Conservation (phyloP, 2,888 invertebrate genomes). For the Chrysina gloriosa region DNA sequence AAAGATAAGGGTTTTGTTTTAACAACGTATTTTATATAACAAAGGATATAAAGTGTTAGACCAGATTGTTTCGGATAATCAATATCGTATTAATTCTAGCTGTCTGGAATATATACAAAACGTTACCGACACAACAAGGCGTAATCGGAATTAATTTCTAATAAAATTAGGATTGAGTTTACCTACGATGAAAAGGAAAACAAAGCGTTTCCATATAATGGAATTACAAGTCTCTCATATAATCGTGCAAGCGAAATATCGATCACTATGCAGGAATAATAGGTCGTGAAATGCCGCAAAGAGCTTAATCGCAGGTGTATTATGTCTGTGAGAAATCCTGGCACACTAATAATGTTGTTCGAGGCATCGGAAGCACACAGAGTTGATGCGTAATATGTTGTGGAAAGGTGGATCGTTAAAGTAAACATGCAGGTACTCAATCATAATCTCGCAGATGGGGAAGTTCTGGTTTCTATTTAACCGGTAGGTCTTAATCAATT, state of each 20-base stretch:
- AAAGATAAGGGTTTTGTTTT: no score
- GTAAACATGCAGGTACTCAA: slow-evolving; percentile 36
- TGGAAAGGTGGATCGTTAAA: slow-evolving; percentile 34
- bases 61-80: no score
- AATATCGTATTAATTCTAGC: no score
- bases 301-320: slow-evolving; percentile 34
- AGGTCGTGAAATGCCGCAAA: slow-evolving; percentile 22
- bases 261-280: slow-evolving; percentile 9
- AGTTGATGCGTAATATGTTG: slow-evolving; percentile 29
- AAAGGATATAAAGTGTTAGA: no score
- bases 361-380: slow-evolving; percentile 15
- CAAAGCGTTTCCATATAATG: no score
- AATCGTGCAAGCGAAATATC: slow-evolving; percentile 1
- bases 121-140: no score
- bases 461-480: slow-evolving; percentile 10
- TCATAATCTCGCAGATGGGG: slow-evolving; percentile 20
- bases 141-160: no score
- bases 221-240: background rate
- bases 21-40: no score
- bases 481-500: slow-evolving; percentile 24
- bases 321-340: slow-evolving; percentile 28
- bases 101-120: no score
- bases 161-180: no score
- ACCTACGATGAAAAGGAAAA: no score
- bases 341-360: slow-evolving; percentile 35